Percentiles rank a stretch among this genome's conserved stretches.
Conservation (phyloP, 2,888 invertebrate species). For the Herminia tarsipennalis region DNA sequence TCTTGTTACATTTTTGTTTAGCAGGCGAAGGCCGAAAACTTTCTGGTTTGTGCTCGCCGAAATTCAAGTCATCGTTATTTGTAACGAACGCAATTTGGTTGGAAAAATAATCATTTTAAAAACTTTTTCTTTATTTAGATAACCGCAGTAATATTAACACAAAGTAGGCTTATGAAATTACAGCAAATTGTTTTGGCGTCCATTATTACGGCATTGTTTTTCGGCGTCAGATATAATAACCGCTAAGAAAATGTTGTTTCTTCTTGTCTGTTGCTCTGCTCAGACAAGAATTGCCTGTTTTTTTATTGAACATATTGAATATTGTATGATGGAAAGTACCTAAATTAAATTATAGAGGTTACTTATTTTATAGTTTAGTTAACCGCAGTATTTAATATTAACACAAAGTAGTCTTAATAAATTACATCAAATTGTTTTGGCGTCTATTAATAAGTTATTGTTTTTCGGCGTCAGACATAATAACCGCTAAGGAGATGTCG, state of each 20-base stretch:
- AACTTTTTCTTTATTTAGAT: conserved; percentile 42
- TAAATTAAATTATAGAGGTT: too few species aligned
- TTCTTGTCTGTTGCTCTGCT: conserved; percentile 5
- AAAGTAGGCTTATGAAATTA: conserved; percentile 40
- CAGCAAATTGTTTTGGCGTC: conserved; percentile 33
- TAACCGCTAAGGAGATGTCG: conserved; percentile 20
- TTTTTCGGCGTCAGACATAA: conserved; percentile 27
- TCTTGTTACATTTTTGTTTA: conserved; percentile 58
- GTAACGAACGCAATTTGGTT: conserved; percentile 56
- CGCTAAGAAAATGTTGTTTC: conserved; percentile 22
- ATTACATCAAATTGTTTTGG: conserved; percentile 37
- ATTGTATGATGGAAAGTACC: too few species aligned
- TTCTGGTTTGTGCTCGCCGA: conserved; percentile 52
- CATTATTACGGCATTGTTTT: conserved; percentile 32
- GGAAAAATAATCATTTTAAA: conserved; percentile 61
- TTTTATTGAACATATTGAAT: too few species aligned
- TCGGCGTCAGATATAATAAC: conserved; percentile 28
- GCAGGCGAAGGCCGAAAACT: conserved; percentile 43
- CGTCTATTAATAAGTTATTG: conserved; percentile 31
- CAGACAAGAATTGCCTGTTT: neutral
- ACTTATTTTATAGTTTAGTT: too few species aligned
- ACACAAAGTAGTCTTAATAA: conserved; percentile 38
- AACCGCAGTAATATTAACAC: conserved; percentile 36
- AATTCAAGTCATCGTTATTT: conserved; percentile 64
- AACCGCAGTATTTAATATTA: conserved; percentile 37